Percentiles rank a stretch among this genome's conserved stretches.
Evolutionary conservation across 2,888 invertebrate species (phyloP).

Genomic region (Anthophora plumipes): DNA sequence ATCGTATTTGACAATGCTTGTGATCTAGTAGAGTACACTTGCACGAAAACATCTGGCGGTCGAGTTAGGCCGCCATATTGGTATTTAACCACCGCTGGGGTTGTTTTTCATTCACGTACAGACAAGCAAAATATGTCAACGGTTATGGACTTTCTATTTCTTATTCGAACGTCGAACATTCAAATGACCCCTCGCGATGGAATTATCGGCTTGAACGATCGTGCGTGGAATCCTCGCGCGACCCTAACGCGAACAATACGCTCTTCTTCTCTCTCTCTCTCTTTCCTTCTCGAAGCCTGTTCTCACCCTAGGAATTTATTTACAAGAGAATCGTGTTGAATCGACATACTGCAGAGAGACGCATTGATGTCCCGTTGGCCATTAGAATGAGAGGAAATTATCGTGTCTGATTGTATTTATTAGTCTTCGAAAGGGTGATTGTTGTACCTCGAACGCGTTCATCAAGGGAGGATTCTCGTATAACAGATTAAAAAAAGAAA

Average conservation of each 20-base stretch:
- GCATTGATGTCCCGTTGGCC: constrained; percentile 3
- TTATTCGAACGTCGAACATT: constrained; percentile 76
- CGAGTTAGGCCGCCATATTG: constrained; percentile 10
- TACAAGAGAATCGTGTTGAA: neutral
- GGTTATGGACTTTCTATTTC: constrained; percentile 56
- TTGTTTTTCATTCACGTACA: constrained; percentile 17
- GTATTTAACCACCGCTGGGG: constrained; percentile 7
- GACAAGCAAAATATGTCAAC: constrained; percentile 1
- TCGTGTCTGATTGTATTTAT: neutral
- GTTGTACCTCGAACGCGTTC: neutral
- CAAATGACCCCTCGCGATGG: constrained; percentile 71
- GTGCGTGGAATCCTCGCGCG: constrained; percentile 69
- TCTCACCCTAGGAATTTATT: constrained; percentile 24
- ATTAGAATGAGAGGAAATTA: neutral
- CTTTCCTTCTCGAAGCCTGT: neutral
- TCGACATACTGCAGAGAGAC: neutral
- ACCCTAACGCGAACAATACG: constrained; percentile 18
- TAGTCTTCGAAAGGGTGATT: neutral
- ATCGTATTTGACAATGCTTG: constrained; percentile 41
- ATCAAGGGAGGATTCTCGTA: no score
- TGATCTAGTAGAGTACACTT: no score
- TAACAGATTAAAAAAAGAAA: no score
- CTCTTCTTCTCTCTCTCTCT: no score
- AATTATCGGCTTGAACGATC: constrained; percentile 69
- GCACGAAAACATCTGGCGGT: constrained; percentile 54